Evolutionary conservation across 2,797 vertebrate species (phyloP).

Genomic region (Mus minutoides): DNA sequence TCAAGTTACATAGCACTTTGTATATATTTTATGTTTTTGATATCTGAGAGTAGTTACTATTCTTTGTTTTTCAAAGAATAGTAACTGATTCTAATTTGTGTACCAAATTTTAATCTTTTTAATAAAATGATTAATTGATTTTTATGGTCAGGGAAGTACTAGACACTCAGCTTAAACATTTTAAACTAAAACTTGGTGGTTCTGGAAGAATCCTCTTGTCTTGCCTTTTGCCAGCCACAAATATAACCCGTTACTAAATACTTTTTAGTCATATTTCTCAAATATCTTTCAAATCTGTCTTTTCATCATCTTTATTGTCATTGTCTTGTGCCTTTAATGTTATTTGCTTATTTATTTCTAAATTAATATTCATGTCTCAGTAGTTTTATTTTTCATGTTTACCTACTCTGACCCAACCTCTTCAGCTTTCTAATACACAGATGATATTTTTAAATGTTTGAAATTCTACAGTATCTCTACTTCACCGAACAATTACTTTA

Average conservation of each 20-base stretch:
- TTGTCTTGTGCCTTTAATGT: slow-evolving; percentile 14
- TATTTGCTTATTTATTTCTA: too few species aligned
- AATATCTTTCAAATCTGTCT: slow-evolving; percentile 4
- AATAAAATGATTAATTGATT: background rate
- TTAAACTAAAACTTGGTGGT: slow-evolving; percentile 2
- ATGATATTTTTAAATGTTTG: background rate
- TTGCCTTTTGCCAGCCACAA: background rate
- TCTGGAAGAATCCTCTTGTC: background rate
- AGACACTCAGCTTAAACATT: slow-evolving; percentile 27
- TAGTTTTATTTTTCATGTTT: background rate
- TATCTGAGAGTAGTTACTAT: background rate
- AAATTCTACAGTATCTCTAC: background rate
- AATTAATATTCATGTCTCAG: background rate
- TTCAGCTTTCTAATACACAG: background rate
- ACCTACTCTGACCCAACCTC: background rate
- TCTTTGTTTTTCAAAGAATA: background rate
- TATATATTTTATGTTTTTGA: slow-evolving; percentile 42
- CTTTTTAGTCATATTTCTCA: background rate
- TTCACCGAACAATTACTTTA: background rate
- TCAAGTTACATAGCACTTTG: background rate
- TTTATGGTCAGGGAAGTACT: background rate
- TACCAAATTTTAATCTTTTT: slow-evolving; percentile 40
- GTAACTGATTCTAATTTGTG: slow-evolving; percentile 25
- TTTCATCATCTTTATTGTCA: slow-evolving; percentile 12
- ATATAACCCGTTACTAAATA: background rate